These are phyloP conservation scores for Lagopus muta DNA, from an alignment of 2,113 vertebrate genomes.

Conservation along the genomic window DNA sequence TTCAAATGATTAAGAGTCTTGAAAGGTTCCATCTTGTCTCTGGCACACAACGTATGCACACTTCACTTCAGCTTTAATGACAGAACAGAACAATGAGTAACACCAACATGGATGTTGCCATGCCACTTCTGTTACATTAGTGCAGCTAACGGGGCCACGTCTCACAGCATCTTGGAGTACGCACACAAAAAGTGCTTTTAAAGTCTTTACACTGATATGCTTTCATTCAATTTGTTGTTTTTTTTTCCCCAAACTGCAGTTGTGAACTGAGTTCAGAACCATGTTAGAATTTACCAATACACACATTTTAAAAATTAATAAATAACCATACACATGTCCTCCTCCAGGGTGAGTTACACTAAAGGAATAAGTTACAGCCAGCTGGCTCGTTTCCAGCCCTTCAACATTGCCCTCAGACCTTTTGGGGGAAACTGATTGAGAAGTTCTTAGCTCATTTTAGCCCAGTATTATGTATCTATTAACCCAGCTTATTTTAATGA, in stretches of 20 bases:
- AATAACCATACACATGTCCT: neutral
- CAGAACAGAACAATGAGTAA: neutral
- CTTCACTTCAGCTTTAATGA: neutral
- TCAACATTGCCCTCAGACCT: slow-evolving; percentile 24
- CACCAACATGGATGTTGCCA: neutral
- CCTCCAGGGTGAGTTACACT: neutral
- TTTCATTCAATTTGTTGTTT: neutral
- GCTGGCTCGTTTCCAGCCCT: slow-evolving; percentile 14
- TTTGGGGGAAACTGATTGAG: neutral
- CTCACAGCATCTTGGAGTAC: neutral
- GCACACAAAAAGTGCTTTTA: neutral
- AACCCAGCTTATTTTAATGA: neutral
- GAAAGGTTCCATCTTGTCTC: neutral
- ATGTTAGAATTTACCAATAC: neutral
- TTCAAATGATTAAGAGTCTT: neutral
- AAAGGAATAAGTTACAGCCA: neutral
- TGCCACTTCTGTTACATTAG: neutral
- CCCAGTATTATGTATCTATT: neutral
- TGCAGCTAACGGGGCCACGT: neutral
- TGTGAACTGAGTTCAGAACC: neutral
- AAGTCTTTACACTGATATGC: neutral
- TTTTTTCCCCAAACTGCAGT: neutral
- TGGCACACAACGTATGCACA: neutral
- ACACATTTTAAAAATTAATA: neutral
- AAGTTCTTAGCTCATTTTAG: neutral